Evolutionary conservation across 2,113 vertebrate species (phyloP).

Genomic region (Mustela nigripes): DNA sequence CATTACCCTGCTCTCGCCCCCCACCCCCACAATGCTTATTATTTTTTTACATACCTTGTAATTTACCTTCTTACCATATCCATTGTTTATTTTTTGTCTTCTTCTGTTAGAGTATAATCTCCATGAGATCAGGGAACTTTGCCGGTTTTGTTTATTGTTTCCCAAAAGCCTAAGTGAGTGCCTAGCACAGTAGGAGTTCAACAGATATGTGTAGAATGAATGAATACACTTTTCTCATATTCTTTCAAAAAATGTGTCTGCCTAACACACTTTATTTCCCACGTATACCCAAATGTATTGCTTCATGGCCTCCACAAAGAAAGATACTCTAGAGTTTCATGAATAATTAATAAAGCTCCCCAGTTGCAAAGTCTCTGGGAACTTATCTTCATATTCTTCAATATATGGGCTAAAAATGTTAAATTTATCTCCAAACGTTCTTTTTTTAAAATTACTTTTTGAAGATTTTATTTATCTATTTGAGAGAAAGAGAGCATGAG

Average conservation of each 20-base stretch:
- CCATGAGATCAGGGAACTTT: not conserved
- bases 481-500: not conserved
- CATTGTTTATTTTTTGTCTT: constrained; percentile 11
- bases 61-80: not conserved
- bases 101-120: not conserved
- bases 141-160: not conserved
- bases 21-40: not conserved
- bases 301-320: not conserved
- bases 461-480: not conserved
- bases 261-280: not conserved
- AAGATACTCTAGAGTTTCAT: not conserved
- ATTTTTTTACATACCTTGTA: not conserved
- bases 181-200: not conserved
- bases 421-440: not conserved
- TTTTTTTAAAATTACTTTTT: not conserved
- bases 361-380: not conserved
- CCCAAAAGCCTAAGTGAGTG: not conserved
- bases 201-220: not conserved
- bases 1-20: not conserved
- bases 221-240: not conserved
- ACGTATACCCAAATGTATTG: not conserved
- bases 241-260: not conserved
- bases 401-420: not conserved
- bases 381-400: not conserved
- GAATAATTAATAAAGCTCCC: not conserved